These are phyloP conservation scores for Sander lucioperca DNA, from an alignment of 2,113 vertebrate species.

Conservation along the genomic window DNA sequence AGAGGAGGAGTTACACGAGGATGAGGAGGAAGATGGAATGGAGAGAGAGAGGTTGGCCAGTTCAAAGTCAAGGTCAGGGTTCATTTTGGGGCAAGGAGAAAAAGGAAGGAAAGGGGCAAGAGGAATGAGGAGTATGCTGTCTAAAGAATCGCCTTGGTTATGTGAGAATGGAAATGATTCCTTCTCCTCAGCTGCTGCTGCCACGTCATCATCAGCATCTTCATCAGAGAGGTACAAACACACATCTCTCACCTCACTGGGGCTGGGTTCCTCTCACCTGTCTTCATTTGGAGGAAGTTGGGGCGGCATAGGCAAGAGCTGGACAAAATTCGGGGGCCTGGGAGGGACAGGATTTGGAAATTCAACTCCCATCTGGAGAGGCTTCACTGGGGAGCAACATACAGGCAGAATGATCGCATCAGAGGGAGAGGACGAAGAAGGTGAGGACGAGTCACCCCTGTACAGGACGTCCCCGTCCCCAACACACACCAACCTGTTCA, in stretches of 20 bases:
- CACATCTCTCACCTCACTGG: conserved; percentile 74
- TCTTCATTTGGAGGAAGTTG: conserved; percentile 81
- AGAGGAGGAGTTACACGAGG: conserved; percentile 66
- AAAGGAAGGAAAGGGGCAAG: conserved; percentile 63
- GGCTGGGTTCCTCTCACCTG: conserved; percentile 80
- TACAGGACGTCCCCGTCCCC: conserved; percentile 62
- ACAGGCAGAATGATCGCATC: conserved; percentile 40
- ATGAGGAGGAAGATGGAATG: conserved; percentile 67
- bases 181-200: conserved; percentile 52
- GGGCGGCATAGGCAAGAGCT: conserved; percentile 73
- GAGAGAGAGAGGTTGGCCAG: conserved; percentile 48
- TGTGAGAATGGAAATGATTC: conserved; percentile 63
- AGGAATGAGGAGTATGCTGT: conserved; percentile 48
- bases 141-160: conserved; percentile 74
- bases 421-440: conserved; percentile 75
- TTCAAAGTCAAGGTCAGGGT: conserved; percentile 65
- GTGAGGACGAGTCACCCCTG: conserved; percentile 62
- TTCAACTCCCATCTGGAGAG: conserved; percentile 60
- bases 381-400: conserved; percentile 45
- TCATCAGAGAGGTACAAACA: conserved; percentile 77
- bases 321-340: conserved; percentile 63
- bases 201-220: conserved; percentile 45
- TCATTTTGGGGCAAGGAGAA: conserved; percentile 63
- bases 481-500: conserved; percentile 94
- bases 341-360: conserved; percentile 63